phyloP scores from a whole-genome alignment of 2,888 invertebrate species.

The Hypomecis atomaria region DNA sequence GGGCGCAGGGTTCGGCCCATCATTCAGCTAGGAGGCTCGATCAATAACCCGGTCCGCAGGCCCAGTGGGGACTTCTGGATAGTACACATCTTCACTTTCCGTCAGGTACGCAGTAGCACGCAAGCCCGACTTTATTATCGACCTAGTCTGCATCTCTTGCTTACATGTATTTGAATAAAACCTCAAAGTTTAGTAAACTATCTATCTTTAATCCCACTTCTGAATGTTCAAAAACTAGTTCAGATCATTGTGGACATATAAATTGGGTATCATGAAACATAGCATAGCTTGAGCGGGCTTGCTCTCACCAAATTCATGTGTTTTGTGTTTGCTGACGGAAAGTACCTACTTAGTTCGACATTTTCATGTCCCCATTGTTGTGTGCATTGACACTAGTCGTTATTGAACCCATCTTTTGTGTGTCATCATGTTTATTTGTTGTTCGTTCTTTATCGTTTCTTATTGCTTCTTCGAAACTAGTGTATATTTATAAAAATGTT shows the following conservation, averaged over 20 bases:
- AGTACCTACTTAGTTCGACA: constrained; percentile 23
- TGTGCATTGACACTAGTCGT: constrained; percentile 3
- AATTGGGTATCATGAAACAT: not conserved
- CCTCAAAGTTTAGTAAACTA: constrained; percentile 1
- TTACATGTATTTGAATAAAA: constrained; percentile 1
- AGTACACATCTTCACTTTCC: constrained; percentile 32
- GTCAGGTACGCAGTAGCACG: constrained; percentile 36
- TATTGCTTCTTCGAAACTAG: not conserved
- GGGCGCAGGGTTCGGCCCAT: constrained; percentile 25
- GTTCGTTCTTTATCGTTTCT: constrained; percentile 8
- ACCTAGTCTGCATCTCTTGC: constrained; percentile 14
- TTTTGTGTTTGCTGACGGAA: constrained; percentile 28
- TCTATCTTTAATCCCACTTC: constrained; percentile 11
- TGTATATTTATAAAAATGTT: not conserved
- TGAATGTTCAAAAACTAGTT: constrained; percentile 2
- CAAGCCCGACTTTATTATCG: constrained; percentile 30
- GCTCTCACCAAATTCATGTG: constrained; percentile 18
- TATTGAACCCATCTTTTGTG: constrained; percentile 1
- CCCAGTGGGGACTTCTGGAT: constrained; percentile 32
- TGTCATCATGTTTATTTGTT: constrained; percentile 9
- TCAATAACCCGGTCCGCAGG: constrained; percentile 25
- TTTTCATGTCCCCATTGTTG: constrained; percentile 1
- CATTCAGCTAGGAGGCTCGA: constrained; percentile 28
- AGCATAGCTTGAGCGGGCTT: constrained; percentile 25
- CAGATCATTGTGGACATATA: constrained; percentile 1